Conservation (phyloP, 2,113 vertebrate species). For the Xiphophorus maculatus region DNA sequence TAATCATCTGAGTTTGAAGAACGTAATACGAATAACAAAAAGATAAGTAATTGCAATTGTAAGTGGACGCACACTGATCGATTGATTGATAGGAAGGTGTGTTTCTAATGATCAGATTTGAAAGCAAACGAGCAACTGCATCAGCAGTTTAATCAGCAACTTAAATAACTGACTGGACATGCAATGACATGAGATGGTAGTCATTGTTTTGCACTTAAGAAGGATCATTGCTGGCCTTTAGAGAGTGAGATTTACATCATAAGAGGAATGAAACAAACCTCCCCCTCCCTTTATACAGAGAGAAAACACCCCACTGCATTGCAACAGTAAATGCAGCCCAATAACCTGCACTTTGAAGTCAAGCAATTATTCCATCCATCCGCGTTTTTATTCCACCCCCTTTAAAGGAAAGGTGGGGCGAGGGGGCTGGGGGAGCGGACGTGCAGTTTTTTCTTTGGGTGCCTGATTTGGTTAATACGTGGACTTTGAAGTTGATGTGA, state of each 20-base stretch:
- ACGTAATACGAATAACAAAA: not conserved
- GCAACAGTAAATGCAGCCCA: conserved; percentile 61
- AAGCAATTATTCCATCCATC: conserved; percentile 68
- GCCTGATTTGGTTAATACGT: conserved; percentile 56
- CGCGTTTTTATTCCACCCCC: conserved; percentile 62
- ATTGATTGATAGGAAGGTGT: not conserved
- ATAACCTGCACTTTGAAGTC: conserved; percentile 73
- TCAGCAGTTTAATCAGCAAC: not conserved
- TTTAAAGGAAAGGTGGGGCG: conserved; percentile 32
- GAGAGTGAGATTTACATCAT: conserved; percentile 52
- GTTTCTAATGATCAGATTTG: not conserved
- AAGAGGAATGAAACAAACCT: conserved; percentile 29
- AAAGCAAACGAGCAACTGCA: not conserved
- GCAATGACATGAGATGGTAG: not conserved
- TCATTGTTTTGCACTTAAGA: conserved; percentile 27
- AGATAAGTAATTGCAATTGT: not conserved
- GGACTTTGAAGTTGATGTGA: conserved; percentile 66
- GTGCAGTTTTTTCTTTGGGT: conserved; percentile 29
- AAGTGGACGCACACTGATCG: not conserved
- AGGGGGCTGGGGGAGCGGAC: conserved; percentile 8
- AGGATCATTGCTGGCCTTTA: conserved; percentile 26
- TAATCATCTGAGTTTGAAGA: not conserved
- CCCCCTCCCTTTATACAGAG: conserved; percentile 33
- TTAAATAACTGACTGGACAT: not conserved
- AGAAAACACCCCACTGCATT: conserved; percentile 50